Conservation (phyloP, 2,888 invertebrate genomes). For the Meandrusa payeni region DNA sequence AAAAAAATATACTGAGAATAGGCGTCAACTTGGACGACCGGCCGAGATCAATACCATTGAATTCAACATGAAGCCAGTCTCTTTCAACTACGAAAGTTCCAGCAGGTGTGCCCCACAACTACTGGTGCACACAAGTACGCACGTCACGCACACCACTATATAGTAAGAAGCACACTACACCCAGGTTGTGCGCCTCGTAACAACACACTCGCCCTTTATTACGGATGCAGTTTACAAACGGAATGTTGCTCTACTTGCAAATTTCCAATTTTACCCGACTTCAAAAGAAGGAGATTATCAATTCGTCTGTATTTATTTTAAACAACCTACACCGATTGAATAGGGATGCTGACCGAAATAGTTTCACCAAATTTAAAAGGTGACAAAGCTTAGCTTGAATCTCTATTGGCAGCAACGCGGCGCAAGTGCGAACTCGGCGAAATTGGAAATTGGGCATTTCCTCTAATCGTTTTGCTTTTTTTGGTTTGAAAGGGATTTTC, state of each 20-base stretch:
- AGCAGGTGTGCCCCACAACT: slow-evolving; percentile 41
- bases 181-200: slow-evolving; percentile 39
- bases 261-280: too few relatives aligned
- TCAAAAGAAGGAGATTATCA: too few relatives aligned
- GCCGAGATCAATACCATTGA: slow-evolving; percentile 47
- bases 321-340: too few relatives aligned
- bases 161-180: slow-evolving; percentile 27
- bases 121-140: slow-evolving; percentile 23
- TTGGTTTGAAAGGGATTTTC: too few relatives aligned
- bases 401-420: too few relatives aligned
- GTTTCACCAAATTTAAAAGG: too few relatives aligned
- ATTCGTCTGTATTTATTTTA: too few relatives aligned
- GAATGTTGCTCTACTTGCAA: slow-evolving; percentile 48
- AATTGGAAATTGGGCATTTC: too few relatives aligned
- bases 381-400: too few relatives aligned
- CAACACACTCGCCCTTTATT: slow-evolving; percentile 55
- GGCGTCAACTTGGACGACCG: slow-evolving; percentile 38
- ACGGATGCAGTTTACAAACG: slow-evolving; percentile 34
- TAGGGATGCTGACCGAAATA: too few relatives aligned
- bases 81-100: slow-evolving; percentile 29
- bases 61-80: slow-evolving; percentile 37
- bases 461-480: too few relatives aligned
- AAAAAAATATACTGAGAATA: slow-evolving; percentile 48
- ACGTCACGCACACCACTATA: slow-evolving; percentile 35
- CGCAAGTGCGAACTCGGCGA: too few relatives aligned